A percentile compares a stretch with the other conserved stretches of the same genome.
phyloP scores from a whole-genome alignment of 2,888 invertebrate genomes.

The Drosophila percnosoma region DNA sequence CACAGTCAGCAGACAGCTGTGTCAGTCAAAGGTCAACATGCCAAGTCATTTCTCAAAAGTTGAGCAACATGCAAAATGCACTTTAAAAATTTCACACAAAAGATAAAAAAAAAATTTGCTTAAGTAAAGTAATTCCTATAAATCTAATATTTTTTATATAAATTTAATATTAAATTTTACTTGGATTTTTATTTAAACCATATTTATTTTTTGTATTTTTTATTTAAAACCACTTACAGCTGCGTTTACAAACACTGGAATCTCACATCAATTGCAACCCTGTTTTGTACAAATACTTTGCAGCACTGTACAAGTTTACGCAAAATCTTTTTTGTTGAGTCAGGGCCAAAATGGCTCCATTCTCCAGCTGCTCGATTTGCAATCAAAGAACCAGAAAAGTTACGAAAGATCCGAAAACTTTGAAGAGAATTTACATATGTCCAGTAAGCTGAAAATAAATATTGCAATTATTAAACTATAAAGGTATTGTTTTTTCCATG shows the following conservation, averaged over 20 bases:
- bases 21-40: conserved; percentile 63
- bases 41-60: conserved; percentile 47
- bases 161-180: background rate
- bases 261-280: background rate
- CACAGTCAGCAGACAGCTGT: conserved; percentile 33
- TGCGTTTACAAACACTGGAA: background rate
- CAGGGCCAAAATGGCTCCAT: conserved; percentile 50
- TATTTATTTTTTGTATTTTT: background rate
- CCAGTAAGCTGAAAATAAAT: conserved; percentile 49
- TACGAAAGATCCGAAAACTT: conserved; percentile 42
- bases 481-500: background rate
- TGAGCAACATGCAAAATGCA: conserved; percentile 59
- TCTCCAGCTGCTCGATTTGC: conserved; percentile 56
- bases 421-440: conserved; percentile 50
- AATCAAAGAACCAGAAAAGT: conserved; percentile 48
- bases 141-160: background rate
- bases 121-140: background rate
- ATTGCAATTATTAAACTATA: background rate
- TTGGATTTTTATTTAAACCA: background rate
- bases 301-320: background rate
- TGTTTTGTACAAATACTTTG: background rate
- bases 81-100: conserved; percentile 57
- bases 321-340: too few species aligned
- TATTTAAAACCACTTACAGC: background rate
- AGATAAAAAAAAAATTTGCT: too few species aligned